Percentiles rank a stretch among this genome's conserved stretches.
Evolutionary conservation across 2,113 vertebrate genomes (phyloP).

Genomic region (Eubucco bourcierii): DNA sequence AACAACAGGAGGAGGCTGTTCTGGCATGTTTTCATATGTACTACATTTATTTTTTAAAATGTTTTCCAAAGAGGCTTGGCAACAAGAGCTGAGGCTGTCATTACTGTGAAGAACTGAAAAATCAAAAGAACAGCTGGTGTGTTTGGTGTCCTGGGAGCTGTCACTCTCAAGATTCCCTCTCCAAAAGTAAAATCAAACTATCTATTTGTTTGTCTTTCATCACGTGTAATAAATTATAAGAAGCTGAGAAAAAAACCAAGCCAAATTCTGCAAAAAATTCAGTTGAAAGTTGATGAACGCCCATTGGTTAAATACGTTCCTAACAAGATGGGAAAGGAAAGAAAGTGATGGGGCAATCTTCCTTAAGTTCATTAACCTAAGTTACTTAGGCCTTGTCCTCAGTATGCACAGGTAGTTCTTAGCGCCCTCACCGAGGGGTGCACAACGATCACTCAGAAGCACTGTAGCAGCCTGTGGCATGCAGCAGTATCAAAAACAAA

Average conservation of each 20-base stretch:
- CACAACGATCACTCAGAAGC: background rate
- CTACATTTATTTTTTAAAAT: conserved; percentile 28
- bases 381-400: background rate
- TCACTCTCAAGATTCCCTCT: conserved; percentile 5
- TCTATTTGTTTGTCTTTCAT: conserved; percentile 37
- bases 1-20: background rate
- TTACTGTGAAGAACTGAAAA: background rate
- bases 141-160: conserved; percentile 27
- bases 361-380: background rate
- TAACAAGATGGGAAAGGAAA: background rate
- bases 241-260: conserved; percentile 7
- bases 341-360: background rate
- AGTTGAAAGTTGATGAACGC: background rate
- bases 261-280: background rate
- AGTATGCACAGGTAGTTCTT: background rate
- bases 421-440: background rate
- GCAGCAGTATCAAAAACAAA: background rate
- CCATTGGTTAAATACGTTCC: background rate
- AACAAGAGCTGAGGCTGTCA: background rate
- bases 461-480: background rate
- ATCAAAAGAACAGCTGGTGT: conserved; percentile 33
- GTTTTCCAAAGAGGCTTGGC: conserved; percentile 26
- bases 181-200: conserved; percentile 35
- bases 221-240: conserved; percentile 1
- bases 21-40: conserved; percentile 21